Evolutionary conservation across 2,113 vertebrate species (phyloP), one percentile per base, ranked within the genome.

Genomic region (Ceyx melanurus): DNA sequence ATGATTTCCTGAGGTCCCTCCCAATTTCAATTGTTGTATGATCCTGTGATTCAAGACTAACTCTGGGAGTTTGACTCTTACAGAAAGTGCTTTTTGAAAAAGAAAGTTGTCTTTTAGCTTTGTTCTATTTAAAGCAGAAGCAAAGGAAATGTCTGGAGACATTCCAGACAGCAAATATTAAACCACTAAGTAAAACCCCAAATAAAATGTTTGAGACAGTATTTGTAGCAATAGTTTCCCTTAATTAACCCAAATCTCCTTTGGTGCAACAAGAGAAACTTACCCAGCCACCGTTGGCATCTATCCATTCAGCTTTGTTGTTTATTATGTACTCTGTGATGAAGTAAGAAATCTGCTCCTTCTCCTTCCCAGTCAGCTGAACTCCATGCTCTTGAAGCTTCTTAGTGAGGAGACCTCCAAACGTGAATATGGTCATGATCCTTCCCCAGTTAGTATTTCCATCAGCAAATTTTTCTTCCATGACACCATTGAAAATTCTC

Each of bases 371-470:
- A 18, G 95, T 94, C 13, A 92, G 88, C 71, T 82, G 86, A 14
- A 84, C 76, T 35, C 35, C 95, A 1, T 96, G 82, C 50, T 62
- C 80, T 28, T 93, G 95, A 19, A 98, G 96, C 66, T 96, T 97
- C 96, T 97, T 97, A 8, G 92, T 80, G 40, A 98, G 95, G 50
- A 97, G 88, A 53, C 97, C 98, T 57, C 96, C 97, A 58, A 98
- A 97, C 0, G 97, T 96, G 73, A 98, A 98, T 71, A 98, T 88
- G 25, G 98, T 97, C 88, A 96, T 97, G 57, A 98, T 97, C 70
- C 98, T 86, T 25, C 98, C 98, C 98, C 98, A 98, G 95, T 98
- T 98, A 33, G 97, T 88, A 66, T 95, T 74, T 48, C 98, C 98
- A 4, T 98, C 98, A 25, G 97, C 96, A 72, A 98, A 98, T 35